These are phyloP conservation scores for Synanthedon vespiformis DNA, from an alignment of 2,888 invertebrate genomes.

Conservation along the genomic window DNA sequence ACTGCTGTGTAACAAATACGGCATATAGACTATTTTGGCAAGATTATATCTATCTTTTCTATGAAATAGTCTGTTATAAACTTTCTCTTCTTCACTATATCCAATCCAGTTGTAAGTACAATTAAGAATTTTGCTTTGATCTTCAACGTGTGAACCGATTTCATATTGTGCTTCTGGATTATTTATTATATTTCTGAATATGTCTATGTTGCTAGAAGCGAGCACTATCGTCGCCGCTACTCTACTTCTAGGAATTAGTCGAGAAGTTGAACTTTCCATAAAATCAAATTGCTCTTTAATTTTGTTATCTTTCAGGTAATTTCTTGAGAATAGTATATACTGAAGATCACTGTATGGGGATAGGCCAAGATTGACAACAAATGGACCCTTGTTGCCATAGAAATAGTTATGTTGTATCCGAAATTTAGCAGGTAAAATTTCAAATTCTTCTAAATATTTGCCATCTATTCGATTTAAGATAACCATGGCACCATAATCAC, in stretches of 20 bases:
- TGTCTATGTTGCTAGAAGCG: constrained; percentile 88
- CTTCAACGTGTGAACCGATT: constrained; percentile 93
- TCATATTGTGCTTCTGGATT: constrained; percentile 94
- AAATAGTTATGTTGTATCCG: constrained; percentile 90
- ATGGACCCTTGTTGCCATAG: constrained; percentile 87
- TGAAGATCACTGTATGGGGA: constrained; percentile 90
- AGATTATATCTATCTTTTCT: constrained; percentile 94
- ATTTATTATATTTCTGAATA: constrained; percentile 91
- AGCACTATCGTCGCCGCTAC: constrained; percentile 94
- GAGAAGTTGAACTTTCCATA: constrained; percentile 73
- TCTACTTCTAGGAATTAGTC: constrained; percentile 87
- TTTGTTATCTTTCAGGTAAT: constrained; percentile 87
- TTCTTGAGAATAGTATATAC: constrained; percentile 85
- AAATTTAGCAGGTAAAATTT: constrained; percentile 77
- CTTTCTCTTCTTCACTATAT: constrained; percentile 76
- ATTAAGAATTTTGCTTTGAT: constrained; percentile 93
- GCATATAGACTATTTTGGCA: constrained; percentile 91
- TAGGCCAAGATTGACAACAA: constrained; percentile 87
- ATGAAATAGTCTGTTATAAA: constrained; percentile 82
- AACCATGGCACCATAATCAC: constrained; percentile 84
- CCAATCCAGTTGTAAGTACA: constrained; percentile 97
- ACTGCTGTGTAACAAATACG: constrained; percentile 89
- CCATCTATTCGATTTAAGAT: constrained; percentile 80
- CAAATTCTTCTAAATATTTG: constrained; percentile 81
- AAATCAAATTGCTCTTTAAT: constrained; percentile 87